phyloP scores from a whole-genome alignment of 2,888 invertebrate species.

The Melikaiella ostensackeni region DNA sequence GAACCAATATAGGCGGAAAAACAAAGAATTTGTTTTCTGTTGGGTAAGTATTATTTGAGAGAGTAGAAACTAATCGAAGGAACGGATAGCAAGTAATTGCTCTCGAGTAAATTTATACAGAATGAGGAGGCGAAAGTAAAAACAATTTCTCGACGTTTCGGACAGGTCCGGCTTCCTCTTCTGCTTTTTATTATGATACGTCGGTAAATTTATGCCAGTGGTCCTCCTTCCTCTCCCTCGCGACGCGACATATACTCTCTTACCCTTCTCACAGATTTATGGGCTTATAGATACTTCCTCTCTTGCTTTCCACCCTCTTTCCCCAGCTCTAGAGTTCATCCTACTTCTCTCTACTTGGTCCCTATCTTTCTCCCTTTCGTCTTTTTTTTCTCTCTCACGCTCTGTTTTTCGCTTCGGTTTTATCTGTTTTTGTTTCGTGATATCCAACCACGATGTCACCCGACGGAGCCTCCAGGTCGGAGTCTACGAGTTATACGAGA shows the following conservation, averaged over 20 bases:
- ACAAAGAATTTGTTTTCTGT: neutral
- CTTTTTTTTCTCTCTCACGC: neutral
- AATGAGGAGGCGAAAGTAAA: constrained; percentile 37
- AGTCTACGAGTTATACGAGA: constrained; percentile 58
- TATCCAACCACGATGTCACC: constrained; percentile 53
- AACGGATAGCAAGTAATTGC: constrained; percentile 25
- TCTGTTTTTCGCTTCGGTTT: constrained; percentile 53
- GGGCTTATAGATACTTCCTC: constrained; percentile 73
- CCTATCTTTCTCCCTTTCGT: constrained; percentile 27
- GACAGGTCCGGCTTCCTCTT: constrained; percentile 38
- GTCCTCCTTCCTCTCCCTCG: constrained; percentile 52
- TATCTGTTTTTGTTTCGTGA: constrained; percentile 61
- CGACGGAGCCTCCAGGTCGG: constrained; percentile 44
- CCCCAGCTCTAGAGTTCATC: constrained; percentile 41
- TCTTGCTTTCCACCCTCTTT: constrained; percentile 46
- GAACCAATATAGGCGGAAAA: constrained; percentile 1
- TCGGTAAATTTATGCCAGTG: constrained; percentile 65
- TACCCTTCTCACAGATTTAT: constrained; percentile 67
- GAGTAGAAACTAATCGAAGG: constrained; percentile 12
- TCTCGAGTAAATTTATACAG: constrained; percentile 36
- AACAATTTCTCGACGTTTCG: constrained; percentile 58
- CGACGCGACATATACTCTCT: constrained; percentile 44
- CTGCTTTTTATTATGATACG: constrained; percentile 59
- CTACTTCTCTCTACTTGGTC: constrained; percentile 53
- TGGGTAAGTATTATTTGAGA: neutral